phyloP scores from a whole-genome alignment of 2,888 invertebrate genomes.

The Noctua fimbriata region DNA sequence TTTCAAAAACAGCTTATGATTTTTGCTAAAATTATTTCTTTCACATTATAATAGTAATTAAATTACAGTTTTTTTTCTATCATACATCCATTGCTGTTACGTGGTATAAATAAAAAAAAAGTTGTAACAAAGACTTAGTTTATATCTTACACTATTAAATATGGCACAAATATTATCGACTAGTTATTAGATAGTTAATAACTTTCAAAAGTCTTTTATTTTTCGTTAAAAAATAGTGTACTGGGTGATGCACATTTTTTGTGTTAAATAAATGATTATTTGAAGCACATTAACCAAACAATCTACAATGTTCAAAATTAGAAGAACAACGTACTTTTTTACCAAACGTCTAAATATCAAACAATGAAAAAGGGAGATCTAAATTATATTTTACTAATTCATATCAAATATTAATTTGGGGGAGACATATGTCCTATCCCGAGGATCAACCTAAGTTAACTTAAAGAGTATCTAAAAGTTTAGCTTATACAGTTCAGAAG shows the following conservation, averaged over 20 bases:
- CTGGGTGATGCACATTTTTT: slow-evolving; percentile 38
- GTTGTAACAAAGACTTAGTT: slow-evolving; percentile 3
- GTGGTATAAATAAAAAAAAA: not conserved
- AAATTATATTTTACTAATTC: not conserved
- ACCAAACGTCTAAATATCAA: not conserved
- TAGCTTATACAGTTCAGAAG: not conserved
- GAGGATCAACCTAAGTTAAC: not conserved
- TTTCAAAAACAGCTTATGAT: slow-evolving; percentile 4
- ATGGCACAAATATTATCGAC: slow-evolving; percentile 66
- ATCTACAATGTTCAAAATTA: not conserved
- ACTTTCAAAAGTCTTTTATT: slow-evolving; percentile 66
- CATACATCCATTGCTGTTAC: not conserved
- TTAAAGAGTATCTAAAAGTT: not conserved
- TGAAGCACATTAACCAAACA: not conserved
- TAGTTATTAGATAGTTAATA: slow-evolving; percentile 41
- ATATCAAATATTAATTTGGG: not conserved
- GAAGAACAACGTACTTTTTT: not conserved
- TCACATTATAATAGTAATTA: not conserved
- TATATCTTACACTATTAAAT: slow-evolving; percentile 50
- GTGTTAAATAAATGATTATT: slow-evolving; percentile 48
- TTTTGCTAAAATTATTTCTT: slow-evolving; percentile 5
- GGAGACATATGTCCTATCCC: not conserved
- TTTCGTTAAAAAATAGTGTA: slow-evolving; percentile 59
- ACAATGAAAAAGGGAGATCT: not conserved
- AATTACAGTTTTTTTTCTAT: not conserved